Percentiles rank a stretch among this genome's conserved stretches.
phyloP scores from a whole-genome alignment of 2,797 vertebrate species.

The Cirrhinus mrigala region DNA sequence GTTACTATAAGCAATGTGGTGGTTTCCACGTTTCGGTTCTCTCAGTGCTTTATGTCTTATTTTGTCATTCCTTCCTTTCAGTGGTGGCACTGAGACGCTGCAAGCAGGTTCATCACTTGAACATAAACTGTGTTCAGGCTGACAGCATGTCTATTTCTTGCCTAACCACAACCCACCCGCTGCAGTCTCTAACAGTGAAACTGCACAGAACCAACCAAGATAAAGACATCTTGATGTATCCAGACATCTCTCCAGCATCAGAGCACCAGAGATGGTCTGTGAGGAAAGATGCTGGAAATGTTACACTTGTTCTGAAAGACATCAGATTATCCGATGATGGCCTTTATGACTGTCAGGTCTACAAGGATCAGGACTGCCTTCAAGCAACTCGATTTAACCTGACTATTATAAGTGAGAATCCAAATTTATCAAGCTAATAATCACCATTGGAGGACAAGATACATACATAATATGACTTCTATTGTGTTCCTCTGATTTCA shows the following conservation, averaged over 20 bases:
- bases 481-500: no score
- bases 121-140: not conserved
- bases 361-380: not conserved
- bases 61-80: constrained; percentile 41
- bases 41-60: not conserved
- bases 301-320: no score
- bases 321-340: not conserved
- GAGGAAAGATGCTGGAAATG: no score
- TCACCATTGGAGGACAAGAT: no score
- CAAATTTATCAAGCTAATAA: no score
- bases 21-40: not conserved
- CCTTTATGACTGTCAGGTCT: constrained; percentile 10
- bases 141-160: constrained; percentile 9
- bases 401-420: constrained; percentile 18
- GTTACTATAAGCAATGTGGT: not conserved
- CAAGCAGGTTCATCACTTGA: not conserved
- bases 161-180: not conserved
- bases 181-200: not conserved
- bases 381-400: not conserved
- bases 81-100: not conserved
- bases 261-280: no score
- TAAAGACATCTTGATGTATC: not conserved
- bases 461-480: no score
- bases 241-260: not conserved
- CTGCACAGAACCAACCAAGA: not conserved